These are phyloP conservation scores for Passer montanus DNA, from an alignment of 2,113 vertebrate species.

Conservation along the genomic window DNA sequence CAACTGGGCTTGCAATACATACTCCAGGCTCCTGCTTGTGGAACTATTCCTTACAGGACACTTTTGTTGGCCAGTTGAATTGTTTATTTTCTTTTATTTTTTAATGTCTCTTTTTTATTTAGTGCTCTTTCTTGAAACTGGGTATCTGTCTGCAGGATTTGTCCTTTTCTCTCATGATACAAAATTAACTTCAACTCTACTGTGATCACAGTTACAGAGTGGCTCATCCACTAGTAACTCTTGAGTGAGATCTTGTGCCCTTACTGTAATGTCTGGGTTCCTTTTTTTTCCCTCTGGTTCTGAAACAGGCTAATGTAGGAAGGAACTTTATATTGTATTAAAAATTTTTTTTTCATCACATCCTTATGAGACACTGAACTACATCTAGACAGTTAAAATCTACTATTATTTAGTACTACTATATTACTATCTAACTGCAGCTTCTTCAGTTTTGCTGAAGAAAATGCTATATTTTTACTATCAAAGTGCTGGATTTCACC, in stretches of 20 bases:
- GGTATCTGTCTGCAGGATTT: background rate
- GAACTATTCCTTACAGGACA: background rate
- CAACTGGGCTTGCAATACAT: background rate
- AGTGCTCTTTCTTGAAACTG: background rate
- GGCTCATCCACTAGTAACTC: background rate
- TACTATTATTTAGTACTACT: background rate
- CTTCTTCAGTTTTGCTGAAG: background rate
- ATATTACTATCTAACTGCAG: background rate
- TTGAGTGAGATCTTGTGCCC: background rate
- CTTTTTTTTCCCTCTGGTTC: background rate
- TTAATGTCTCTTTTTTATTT: background rate
- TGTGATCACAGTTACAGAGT: background rate
- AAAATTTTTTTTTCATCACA: background rate
- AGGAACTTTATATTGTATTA: background rate
- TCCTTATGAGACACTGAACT: background rate
- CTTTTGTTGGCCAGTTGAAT: background rate
- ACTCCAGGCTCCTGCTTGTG: background rate
- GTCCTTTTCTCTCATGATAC: background rate
- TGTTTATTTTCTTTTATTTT: background rate
- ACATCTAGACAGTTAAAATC: background rate
- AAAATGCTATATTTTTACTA: background rate
- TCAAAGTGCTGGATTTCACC: background rate
- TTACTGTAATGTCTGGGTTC: rapidly evolving
- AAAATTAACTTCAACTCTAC: background rate
- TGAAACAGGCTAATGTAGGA: background rate